A percentile compares a stretch with the other conserved stretches of the same genome.
These are phyloP conservation scores for Leiothrix lutea DNA, from an alignment of 2,113 vertebrate genomes.

Conservation along the genomic window DNA sequence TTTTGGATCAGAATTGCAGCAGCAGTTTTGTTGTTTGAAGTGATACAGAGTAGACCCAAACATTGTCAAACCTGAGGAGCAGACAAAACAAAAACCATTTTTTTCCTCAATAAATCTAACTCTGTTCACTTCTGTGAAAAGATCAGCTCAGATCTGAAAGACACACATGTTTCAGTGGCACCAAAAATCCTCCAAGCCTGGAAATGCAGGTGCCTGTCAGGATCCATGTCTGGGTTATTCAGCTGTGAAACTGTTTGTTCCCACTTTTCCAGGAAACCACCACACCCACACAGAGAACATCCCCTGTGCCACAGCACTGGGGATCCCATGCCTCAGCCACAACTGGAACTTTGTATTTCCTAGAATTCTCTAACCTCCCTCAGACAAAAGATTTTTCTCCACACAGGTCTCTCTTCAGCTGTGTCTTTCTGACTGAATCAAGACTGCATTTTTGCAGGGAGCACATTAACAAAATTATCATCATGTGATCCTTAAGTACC, in stretches of 20 bases:
- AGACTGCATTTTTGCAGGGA: neutral
- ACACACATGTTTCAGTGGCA: neutral
- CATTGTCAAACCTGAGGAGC: neutral
- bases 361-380: neutral
- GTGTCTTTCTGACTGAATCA: neutral
- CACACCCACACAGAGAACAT: neutral
- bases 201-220: neutral
- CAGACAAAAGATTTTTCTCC: neutral
- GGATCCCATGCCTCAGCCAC: neutral
- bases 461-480: no score
- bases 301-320: neutral
- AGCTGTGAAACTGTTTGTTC: neutral
- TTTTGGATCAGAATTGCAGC: neutral
- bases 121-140: neutral
- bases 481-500: neutral
- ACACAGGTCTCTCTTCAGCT: neutral
- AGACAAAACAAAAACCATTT: neutral
- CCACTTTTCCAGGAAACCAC: neutral
- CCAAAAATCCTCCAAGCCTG: neutral
- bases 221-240: neutral
- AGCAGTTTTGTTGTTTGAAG: neutral
- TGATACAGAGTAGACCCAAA: neutral
- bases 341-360: fast-evolving
- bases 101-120: neutral
- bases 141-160: neutral